A percentile compares a stretch with the other conserved stretches of the same genome.
These are phyloP conservation scores for Scomber scombrus DNA, from an alignment of 2,113 vertebrate genomes.

Conservation along the genomic window DNA sequence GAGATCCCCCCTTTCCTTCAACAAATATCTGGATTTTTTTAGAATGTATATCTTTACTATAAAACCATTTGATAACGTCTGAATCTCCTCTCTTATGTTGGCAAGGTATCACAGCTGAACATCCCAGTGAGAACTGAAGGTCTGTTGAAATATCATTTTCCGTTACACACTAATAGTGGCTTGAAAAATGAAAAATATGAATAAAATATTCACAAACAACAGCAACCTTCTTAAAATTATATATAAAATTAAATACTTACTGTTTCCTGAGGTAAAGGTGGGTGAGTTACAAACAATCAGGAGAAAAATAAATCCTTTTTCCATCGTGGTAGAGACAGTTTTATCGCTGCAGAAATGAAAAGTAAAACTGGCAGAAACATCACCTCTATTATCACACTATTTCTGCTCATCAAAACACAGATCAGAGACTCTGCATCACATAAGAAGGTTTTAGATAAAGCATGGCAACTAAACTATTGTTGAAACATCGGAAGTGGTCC, in stretches of 20 bases:
- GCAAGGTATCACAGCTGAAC: conserved; percentile 63
- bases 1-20: not conserved
- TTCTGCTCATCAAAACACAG: not conserved
- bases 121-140: conserved; percentile 38
- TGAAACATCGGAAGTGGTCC: conserved; percentile 52
- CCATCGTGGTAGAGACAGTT: not conserved
- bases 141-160: not conserved
- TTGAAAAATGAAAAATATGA: not conserved
- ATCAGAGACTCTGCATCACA: not conserved
- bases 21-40: accelerated
- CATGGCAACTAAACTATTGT: not conserved
- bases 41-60: conserved; percentile 7
- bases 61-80: conserved; percentile 48
- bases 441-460: not conserved
- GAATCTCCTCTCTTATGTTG: not conserved
- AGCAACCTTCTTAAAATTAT: not conserved
- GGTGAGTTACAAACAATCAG: conserved; percentile 30
- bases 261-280: conserved; percentile 1
- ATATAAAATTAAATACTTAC: conserved; percentile 35
- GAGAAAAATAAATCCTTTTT: conserved; percentile 23
- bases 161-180: not conserved
- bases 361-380: not conserved
- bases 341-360: not conserved
- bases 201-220: not conserved
- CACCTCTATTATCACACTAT: not conserved